Percentiles rank a stretch among this genome's conserved stretches.
Conservation (phyloP, 2,797 vertebrate genomes). For the Pangasius macronema region DNA sequence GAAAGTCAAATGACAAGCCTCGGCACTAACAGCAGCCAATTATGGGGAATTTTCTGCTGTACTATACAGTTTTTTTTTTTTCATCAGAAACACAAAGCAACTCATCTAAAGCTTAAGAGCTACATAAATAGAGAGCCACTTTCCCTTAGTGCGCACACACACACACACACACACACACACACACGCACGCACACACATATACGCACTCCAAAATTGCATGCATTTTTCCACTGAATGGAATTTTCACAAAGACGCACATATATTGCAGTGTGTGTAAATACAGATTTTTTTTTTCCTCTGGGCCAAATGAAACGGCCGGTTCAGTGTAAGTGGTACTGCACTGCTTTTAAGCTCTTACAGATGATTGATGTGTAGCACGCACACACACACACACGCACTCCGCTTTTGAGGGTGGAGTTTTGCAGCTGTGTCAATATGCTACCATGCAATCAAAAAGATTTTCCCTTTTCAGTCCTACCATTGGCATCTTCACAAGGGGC, state of each 20-base stretch:
- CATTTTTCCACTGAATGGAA: constrained; percentile 8
- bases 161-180: constrained; percentile 47
- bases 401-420: constrained; percentile 69
- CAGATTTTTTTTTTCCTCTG: constrained; percentile 41
- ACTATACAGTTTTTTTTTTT: constrained; percentile 55
- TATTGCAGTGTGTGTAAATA: background rate
- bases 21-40: constrained; percentile 64
- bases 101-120: constrained; percentile 56
- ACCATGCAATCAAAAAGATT: constrained; percentile 66
- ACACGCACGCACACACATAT: constrained; percentile 21
- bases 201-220: constrained; percentile 9
- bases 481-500: constrained; percentile 61
- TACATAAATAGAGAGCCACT: constrained; percentile 60
- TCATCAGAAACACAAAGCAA: constrained; percentile 66
- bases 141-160: constrained; percentile 45
- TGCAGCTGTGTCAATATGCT: constrained; percentile 81
- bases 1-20: constrained; percentile 68
- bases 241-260: constrained; percentile 17
- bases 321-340: constrained; percentile 63
- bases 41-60: constrained; percentile 66
- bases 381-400: constrained; percentile 53
- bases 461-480: constrained; percentile 68
- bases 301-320: constrained; percentile 39
- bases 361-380: constrained; percentile 64
- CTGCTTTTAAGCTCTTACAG: constrained; percentile 68